phyloP scores from a whole-genome alignment of 2,888 invertebrate genomes.

The Falcaria lacertinaria region DNA sequence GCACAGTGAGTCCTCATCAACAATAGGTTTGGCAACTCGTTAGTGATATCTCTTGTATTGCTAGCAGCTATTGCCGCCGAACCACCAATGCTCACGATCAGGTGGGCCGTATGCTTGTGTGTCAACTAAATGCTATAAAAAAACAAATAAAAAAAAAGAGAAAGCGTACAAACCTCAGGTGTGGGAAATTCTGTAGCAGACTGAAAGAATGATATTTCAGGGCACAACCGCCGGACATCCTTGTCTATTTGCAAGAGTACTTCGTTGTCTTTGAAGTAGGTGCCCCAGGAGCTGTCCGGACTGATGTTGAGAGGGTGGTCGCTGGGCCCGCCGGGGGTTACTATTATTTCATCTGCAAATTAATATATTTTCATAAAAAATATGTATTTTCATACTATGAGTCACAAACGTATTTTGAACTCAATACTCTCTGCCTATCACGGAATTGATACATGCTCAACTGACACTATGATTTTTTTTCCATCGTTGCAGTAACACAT shows the following conservation, averaged over 20 bases:
- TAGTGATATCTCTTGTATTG: too few relatives aligned
- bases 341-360: constrained; percentile 89
- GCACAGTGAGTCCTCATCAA: too few relatives aligned
- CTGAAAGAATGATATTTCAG: constrained; percentile 99
- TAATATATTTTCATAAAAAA: neutral
- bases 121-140: too few relatives aligned
- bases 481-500: too few relatives aligned
- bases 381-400: neutral
- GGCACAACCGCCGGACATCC: constrained; percentile 95
- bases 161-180: constrained; percentile 71
- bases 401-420: too few relatives aligned
- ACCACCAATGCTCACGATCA: too few relatives aligned
- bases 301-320: constrained; percentile 97
- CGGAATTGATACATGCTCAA: too few relatives aligned
- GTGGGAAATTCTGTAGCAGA: constrained; percentile 94
- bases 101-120: too few relatives aligned
- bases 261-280: constrained; percentile 98
- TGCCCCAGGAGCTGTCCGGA: constrained; percentile 97
- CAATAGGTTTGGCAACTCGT: too few relatives aligned
- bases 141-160: constrained; percentile 1
- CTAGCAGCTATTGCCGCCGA: too few relatives aligned
- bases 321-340: constrained; percentile 87
- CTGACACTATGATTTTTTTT: too few relatives aligned
- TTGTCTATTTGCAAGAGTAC: constrained; percentile 98
- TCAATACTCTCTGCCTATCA: too few relatives aligned